A percentile compares a stretch with the other conserved stretches of the same genome.
phyloP scores from a whole-genome alignment of 2,888 invertebrate species.

The Andricus quercusramuli region DNA sequence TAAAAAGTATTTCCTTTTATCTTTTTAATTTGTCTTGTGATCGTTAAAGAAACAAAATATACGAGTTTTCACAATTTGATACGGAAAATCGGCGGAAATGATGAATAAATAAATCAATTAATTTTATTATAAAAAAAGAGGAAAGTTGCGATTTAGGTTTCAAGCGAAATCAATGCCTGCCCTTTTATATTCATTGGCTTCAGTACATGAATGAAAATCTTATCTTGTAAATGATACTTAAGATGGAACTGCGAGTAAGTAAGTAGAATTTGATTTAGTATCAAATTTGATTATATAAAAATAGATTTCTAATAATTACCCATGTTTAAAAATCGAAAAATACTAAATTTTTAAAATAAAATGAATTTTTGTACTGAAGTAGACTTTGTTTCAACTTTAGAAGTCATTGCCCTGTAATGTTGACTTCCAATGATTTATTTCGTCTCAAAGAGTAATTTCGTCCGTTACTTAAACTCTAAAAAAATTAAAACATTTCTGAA shows the following conservation, averaged over 20 bases:
- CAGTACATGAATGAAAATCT: background rate
- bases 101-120: background rate
- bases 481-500: too few species aligned
- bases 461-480: too few species aligned
- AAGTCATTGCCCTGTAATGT: too few species aligned
- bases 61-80: background rate
- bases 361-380: too few species aligned
- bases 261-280: background rate
- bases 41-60: background rate
- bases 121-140: background rate
- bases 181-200: background rate
- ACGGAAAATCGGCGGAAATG: background rate
- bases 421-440: too few species aligned
- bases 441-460: too few species aligned
- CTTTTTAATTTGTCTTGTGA: background rate
- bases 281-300: background rate
- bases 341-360: too few species aligned
- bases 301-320: too few species aligned
- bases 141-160: background rate
- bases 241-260: background rate
- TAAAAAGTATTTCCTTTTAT: constrained; percentile 20
- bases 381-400: too few species aligned
- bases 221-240: background rate
- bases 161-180: too few species aligned
- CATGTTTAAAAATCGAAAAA: background rate